Base-by-base conservation (phyloP, 2,797 vertebrate genomes). In the Smutsia gigantea region DNA sequence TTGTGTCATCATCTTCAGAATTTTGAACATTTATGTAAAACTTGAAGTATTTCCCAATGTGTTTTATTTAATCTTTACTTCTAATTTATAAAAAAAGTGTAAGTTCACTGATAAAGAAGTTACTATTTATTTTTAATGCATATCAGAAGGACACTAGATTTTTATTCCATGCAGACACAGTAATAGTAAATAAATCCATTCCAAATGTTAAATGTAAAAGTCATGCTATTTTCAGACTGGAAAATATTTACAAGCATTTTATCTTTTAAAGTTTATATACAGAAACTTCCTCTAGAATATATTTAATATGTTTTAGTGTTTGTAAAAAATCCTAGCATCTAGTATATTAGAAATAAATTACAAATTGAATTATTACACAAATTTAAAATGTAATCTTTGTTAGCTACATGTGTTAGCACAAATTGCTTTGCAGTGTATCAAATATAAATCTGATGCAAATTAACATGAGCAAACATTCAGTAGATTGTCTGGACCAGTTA, bases 321-420 rank as follows among this genome's bases (percentile, higher is more conserved):
- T 86, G 25, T 97, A 97, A 90, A 46, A 98, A 88, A 61, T 97
- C 84, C 1, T 97, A 97, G 96, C 97, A 87, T 72, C 37, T 95
- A 17, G 4, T 51, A 68, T 97, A 95, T 95, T 97, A 98, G 75
- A 97, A 81, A 63, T 74, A 97, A 96, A 96, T 53, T 95, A 39
- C 14, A 98, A 98, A 98, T 97, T 97, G 86, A 98, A 97, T 97
- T 97, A 97, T 96, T 63, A 49, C 19, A 90, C 93, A 93, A 71
- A 97, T 96, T 98, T 90, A 96, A 98, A 98, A 90, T 88, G 15
- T 84, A 98, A 97, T 97, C 72, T 97, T 97, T 98, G 86, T 97
- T 98, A 98, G 93, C 81, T 98, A 97, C 97, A 98, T 71, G 51
- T 98, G 77, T 97, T 94, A 98, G 88, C 34, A 97, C 84, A 98